phyloP scores from a whole-genome alignment of 2,888 invertebrate genomes.

The Cosmorhoe ocellata region DNA sequence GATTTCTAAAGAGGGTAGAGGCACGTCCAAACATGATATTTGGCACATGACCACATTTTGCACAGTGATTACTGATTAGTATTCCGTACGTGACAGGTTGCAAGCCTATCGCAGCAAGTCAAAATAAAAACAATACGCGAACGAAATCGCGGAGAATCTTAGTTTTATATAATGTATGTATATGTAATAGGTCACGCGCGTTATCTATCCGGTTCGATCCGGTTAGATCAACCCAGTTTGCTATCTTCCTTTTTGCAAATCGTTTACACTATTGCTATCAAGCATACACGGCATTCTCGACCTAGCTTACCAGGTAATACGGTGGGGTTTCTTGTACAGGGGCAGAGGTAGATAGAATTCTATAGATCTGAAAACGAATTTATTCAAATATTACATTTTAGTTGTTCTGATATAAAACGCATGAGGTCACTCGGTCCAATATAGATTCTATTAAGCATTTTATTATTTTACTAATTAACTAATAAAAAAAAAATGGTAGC shows the following conservation, averaged over 20 bases:
- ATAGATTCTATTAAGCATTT: not conserved
- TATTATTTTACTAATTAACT: not conserved
- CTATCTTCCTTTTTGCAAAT: slow-evolving; percentile 74
- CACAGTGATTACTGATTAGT: too few species aligned
- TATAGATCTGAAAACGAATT: slow-evolving; percentile 44
- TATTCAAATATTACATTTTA: slow-evolving; percentile 65
- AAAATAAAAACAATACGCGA: slow-evolving; percentile 5
- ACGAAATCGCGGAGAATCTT: too few species aligned
- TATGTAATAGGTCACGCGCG: slow-evolving; percentile 48
- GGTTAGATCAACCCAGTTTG: slow-evolving; percentile 65
- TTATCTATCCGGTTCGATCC: slow-evolving; percentile 51
- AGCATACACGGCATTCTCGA: slow-evolving; percentile 19
- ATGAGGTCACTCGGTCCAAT: slow-evolving; percentile 49
- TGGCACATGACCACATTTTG: too few species aligned
- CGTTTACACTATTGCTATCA: slow-evolving; percentile 44
- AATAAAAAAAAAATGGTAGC: too few species aligned
- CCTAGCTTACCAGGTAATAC: not conserved
- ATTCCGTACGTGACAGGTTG: too few species aligned
- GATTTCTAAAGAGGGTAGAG: too few species aligned
- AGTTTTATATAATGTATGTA: slow-evolving; percentile 23
- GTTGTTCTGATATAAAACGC: slow-evolving; percentile 63
- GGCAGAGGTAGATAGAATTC: slow-evolving; percentile 30
- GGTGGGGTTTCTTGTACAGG: slow-evolving; percentile 26
- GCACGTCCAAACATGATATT: too few species aligned
- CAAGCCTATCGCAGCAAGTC: too few species aligned